Conservation (phyloP, 2,797 vertebrate genomes). For the Bufotes viridis region DNA sequence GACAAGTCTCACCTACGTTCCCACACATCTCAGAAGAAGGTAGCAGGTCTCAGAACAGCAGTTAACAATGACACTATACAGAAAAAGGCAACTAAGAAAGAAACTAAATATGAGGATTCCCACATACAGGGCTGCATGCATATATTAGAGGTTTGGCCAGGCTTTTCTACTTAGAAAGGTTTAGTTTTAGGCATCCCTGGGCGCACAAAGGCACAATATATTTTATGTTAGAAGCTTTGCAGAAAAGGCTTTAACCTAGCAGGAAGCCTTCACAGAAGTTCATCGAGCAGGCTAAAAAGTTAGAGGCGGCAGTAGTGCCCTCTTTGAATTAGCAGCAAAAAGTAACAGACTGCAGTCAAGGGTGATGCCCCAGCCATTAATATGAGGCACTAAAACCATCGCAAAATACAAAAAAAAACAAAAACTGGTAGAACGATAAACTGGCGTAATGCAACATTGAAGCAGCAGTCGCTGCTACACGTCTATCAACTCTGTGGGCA, state of each 20-base stretch:
- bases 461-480: not conserved
- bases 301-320: not conserved
- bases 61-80: not conserved
- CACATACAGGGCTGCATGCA: not conserved
- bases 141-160: not conserved
- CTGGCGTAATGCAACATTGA: not conserved
- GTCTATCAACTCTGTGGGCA: not conserved
- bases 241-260: not conserved
- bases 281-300: constrained; percentile 2
- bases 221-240: not conserved
- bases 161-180: not conserved
- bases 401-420: not conserved
- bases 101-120: not conserved
- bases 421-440: not conserved
- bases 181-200: not conserved
- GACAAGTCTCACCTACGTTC: no score
- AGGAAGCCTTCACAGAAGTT: constrained; percentile 2
- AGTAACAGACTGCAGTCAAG: constrained; percentile 17
- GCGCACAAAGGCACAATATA: not conserved
- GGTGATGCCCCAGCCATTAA: not conserved
- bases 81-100: not conserved
- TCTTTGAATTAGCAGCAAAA: not conserved
- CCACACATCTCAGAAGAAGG: not conserved
- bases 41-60: not conserved
- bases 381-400: not conserved